Evolutionary conservation across 2,113 vertebrate genomes (phyloP).

Genomic region (Hippocampus abdominalis): DNA sequence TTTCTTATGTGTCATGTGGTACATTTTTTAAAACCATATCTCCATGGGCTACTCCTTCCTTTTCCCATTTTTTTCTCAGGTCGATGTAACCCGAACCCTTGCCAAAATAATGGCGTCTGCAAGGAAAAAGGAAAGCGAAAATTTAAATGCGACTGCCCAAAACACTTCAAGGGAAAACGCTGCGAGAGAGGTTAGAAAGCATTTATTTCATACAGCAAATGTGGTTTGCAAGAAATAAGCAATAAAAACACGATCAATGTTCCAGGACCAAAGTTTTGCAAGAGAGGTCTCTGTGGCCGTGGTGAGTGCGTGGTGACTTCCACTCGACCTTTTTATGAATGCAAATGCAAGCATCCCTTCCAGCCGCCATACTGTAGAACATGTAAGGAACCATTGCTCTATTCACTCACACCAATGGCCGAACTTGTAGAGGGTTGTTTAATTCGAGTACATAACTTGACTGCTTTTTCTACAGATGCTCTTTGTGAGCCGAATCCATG

Average conservation of each 20-base stretch:
- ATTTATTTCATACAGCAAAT: background rate
- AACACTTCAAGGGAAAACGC: constrained; percentile 53
- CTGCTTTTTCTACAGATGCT: constrained; percentile 36
- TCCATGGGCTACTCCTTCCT: background rate
- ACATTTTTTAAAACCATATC: background rate
- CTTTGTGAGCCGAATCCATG: constrained; percentile 68
- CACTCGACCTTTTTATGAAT: constrained; percentile 58
- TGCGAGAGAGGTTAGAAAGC: constrained; percentile 66
- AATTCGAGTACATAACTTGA: background rate
- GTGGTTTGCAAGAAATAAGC: background rate
- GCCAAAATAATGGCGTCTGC: constrained; percentile 66
- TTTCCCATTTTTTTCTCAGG: constrained; percentile 46
- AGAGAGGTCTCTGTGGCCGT: constrained; percentile 45
- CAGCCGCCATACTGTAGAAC: constrained; percentile 60
- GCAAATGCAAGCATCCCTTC: constrained; percentile 73
- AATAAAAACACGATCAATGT: background rate
- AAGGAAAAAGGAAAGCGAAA: constrained; percentile 33
- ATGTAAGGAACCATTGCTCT: constrained; percentile 41
- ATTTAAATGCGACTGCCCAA: constrained; percentile 66
- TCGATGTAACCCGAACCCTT: constrained; percentile 67
- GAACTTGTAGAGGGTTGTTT: background rate
- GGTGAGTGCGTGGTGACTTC: constrained; percentile 72
- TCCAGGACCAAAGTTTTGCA: constrained; percentile 57
- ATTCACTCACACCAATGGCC: background rate
- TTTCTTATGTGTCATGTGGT: background rate